Evolutionary conservation across 2,888 invertebrate genomes (phyloP).

Genomic region (Hydrotaea cyrtoneurina): DNA sequence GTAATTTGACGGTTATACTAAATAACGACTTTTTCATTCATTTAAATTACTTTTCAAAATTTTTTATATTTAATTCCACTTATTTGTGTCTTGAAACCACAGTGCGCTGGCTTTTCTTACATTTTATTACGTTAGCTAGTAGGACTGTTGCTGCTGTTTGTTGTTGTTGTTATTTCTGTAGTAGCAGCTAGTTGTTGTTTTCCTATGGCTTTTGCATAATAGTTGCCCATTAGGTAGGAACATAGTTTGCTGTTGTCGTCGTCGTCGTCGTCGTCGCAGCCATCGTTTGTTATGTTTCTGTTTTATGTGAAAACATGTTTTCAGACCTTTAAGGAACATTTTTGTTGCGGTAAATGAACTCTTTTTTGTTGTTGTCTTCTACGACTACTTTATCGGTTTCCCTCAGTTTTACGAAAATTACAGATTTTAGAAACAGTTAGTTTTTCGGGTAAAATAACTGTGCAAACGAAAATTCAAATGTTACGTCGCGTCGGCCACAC

Average conservation of each 20-base stretch:
- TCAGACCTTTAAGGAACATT: slow-evolving; percentile 50
- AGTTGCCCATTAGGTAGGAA: slow-evolving; percentile 43
- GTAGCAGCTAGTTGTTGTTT: slow-evolving; percentile 16
- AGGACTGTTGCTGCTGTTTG: neutral
- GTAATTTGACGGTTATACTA: too few species aligned
- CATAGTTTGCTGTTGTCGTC: slow-evolving; percentile 22
- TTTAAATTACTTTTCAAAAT: neutral
- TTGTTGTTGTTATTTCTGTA: too few species aligned
- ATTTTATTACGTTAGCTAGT: slow-evolving; percentile 22
- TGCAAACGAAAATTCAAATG: neutral
- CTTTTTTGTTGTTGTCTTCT: slow-evolving; percentile 14
- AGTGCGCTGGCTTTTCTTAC: neutral
- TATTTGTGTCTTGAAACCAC: neutral
- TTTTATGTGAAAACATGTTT: slow-evolving; percentile 41
- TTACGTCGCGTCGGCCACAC: neutral
- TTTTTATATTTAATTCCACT: neutral
- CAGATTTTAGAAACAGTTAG: slow-evolving; percentile 12
- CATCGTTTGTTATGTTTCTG: neutral
- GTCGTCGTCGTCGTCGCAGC: too few species aligned
- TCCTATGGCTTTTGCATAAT: slow-evolving; percentile 49
- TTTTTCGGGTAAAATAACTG: slow-evolving; percentile 15
- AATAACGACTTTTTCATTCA: too few species aligned
- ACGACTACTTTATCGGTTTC: neutral
- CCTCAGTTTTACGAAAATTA: neutral
- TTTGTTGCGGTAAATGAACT: slow-evolving; percentile 34